Base-by-base conservation (phyloP, 2,797 vertebrate genomes). In the Otolemur crassicaudatus region DNA sequence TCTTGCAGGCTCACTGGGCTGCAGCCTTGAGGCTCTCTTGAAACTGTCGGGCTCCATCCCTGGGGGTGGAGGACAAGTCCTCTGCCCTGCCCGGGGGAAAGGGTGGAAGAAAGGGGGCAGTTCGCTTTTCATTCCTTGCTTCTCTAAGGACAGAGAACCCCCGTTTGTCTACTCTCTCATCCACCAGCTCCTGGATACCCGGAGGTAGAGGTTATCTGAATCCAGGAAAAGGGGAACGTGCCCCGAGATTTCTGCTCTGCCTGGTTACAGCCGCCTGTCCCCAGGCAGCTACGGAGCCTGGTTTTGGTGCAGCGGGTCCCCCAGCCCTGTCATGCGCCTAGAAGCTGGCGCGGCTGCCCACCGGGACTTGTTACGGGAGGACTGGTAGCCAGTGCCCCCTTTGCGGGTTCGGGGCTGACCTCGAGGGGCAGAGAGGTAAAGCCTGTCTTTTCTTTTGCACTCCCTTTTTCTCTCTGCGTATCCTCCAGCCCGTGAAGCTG, bases 241-340 rank as follows among this genome's bases (percentile, higher is more conserved):
- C 29, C 70, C 65, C 22, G 31, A 11, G 61, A 72, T 92, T 73
- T 91, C 31, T 11, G 19, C 29, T 79, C 19, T 49, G 22, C 34
- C 49, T 69, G 86, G 37, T 92, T 67, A 65, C 69, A 56, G 88
- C n/a, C 5, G 31, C 82, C 70, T 80, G 67, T 86, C 65, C 69
- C 86, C 14, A 0, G 43, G 79, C 86, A 49, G 53, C 79, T 43
- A 1, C 67, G 86, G 88, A 67, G 31, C 90, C 56, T 1, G 87
- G 49, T 91, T 98, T 98, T 98, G 98, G 98, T 97, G 98, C 98
- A 98, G 94, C 96, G 94, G 95, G 93, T 86, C 58, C 90, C 58
- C 73, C 58, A 43, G 92, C 46, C 70, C 73, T 8, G 1, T 61
- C 12, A 16, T 69, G 89, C 27, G 46, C 94, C 72, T 60, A 31